These are phyloP conservation scores for Malurus alboscapulatus DNA, from an alignment of 2,113 vertebrate species.

Conservation along the genomic window DNA sequence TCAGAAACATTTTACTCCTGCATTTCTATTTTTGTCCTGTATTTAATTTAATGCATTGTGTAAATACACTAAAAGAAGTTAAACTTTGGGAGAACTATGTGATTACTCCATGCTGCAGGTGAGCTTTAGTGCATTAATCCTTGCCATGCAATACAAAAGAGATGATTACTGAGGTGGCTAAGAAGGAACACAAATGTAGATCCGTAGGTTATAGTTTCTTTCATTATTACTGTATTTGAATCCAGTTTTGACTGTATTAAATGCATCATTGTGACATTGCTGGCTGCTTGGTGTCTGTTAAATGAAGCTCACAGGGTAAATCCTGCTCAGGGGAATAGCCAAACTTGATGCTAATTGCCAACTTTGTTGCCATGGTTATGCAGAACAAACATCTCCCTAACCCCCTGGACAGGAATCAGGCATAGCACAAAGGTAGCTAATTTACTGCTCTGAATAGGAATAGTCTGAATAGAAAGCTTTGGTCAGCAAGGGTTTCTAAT, in stretches of 20 bases:
- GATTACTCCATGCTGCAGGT: not conserved
- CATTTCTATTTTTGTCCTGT: not conserved
- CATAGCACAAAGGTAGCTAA: not conserved
- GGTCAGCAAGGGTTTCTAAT: conserved; percentile 8
- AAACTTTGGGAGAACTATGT: not conserved
- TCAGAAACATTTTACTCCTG: not conserved
- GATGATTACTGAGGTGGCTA: not conserved
- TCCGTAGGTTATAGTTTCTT: not conserved
- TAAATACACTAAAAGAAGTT: not conserved
- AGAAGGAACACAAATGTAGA: not conserved
- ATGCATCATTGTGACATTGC: not conserved
- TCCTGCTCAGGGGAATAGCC: not conserved
- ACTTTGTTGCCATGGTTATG: conserved; percentile 11
- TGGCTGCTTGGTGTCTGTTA: not conserved
- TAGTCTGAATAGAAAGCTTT: not conserved
- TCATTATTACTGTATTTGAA: not conserved
- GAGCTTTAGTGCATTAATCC: not conserved
- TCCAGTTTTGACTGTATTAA: not conserved
- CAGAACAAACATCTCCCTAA: not conserved
- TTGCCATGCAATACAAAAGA: not conserved
- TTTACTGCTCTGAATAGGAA: not conserved
- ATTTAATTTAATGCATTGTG: not conserved
- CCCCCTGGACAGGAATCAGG: not conserved
- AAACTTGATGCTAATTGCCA: conserved; percentile 11
- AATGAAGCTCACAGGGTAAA: not conserved